These are phyloP conservation scores for Haliaeetus leucogaster DNA, from an alignment of 2,113 vertebrate genomes.

Conservation along the genomic window DNA sequence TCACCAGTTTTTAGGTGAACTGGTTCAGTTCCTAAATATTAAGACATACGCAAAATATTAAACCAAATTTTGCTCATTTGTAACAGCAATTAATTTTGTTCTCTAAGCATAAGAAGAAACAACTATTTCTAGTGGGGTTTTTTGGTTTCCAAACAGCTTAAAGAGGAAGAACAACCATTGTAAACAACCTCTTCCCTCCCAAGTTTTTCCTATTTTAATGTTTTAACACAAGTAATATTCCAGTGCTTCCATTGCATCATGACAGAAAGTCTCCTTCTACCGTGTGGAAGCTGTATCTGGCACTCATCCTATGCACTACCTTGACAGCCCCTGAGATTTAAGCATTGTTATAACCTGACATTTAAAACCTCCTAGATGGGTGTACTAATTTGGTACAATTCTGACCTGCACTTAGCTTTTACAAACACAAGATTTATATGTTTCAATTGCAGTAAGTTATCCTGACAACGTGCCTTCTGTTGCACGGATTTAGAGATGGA, in stretches of 20 bases:
- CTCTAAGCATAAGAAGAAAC: background rate
- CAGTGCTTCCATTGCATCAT: background rate
- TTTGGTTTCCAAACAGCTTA: background rate
- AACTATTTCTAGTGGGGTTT: background rate
- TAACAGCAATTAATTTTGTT: background rate
- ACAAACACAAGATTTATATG: background rate
- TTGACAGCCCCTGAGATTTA: background rate
- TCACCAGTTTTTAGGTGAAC: slow-evolving; percentile 71
- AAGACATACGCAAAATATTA: background rate
- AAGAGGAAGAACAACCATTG: background rate
- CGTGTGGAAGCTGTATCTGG: background rate
- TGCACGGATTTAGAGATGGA: background rate
- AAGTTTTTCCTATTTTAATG: background rate
- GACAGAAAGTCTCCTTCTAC: background rate
- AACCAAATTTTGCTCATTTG: background rate
- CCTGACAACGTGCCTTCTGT: background rate
- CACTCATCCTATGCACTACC: background rate
- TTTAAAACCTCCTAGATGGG: background rate
- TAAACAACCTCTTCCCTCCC: background rate
- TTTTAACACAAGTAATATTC: background rate
- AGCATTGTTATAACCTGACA: background rate
- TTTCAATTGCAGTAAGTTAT: background rate
- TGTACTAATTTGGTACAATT: background rate
- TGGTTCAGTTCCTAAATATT: slow-evolving; percentile 75
- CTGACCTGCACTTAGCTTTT: background rate